Evolutionary conservation across 1,140 invertebrate genomes (phyloP).

Genomic region (Brachystomella parvula): DNA sequence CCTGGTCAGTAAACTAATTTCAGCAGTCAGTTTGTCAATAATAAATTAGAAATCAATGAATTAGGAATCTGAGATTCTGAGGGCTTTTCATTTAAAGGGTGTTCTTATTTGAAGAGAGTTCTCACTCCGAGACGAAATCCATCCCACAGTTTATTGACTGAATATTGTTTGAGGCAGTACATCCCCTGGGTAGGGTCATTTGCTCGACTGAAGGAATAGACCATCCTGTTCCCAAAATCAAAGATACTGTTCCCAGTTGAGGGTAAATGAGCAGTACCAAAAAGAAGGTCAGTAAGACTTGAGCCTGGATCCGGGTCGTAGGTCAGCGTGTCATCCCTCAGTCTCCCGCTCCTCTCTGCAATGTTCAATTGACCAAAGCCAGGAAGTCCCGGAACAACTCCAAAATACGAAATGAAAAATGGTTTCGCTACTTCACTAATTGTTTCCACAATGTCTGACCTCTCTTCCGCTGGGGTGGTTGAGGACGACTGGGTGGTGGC

Average conservation of each 20-base stretch:
- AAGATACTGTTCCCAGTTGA: slow-evolving; percentile 33
- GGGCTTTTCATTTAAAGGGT: too few species aligned
- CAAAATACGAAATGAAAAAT: slow-evolving; percentile 38
- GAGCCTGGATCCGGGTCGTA: slow-evolving; percentile 35
- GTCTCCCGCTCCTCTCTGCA: slow-evolving; percentile 19
- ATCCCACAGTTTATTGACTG: slow-evolving; percentile 38
- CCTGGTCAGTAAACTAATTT: too few species aligned
- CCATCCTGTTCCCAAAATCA: slow-evolving; percentile 37
- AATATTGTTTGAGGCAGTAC: slow-evolving; percentile 38
- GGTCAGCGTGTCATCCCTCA: slow-evolving; percentile 22
- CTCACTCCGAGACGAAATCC: slow-evolving; percentile 33
- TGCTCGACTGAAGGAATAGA: slow-evolving; percentile 30
- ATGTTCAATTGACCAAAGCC: slow-evolving; percentile 31
- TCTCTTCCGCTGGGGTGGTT: not conserved
- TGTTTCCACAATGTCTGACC: slow-evolving; percentile 32
- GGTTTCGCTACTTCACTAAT: slow-evolving; percentile 37
- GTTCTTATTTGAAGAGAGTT: slow-evolving; percentile 31
- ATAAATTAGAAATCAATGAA: too few species aligned
- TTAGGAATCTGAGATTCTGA: too few species aligned
- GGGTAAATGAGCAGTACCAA: slow-evolving; percentile 32
- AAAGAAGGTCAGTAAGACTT: slow-evolving; percentile 31
- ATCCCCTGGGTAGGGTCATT: slow-evolving; percentile 36
- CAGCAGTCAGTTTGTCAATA: too few species aligned
- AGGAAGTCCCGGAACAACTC: slow-evolving; percentile 29
- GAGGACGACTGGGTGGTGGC: not conserved